These are phyloP conservation scores for Herpetotheres cachinnans DNA, from an alignment of 2,113 vertebrate species.

Conservation along the genomic window DNA sequence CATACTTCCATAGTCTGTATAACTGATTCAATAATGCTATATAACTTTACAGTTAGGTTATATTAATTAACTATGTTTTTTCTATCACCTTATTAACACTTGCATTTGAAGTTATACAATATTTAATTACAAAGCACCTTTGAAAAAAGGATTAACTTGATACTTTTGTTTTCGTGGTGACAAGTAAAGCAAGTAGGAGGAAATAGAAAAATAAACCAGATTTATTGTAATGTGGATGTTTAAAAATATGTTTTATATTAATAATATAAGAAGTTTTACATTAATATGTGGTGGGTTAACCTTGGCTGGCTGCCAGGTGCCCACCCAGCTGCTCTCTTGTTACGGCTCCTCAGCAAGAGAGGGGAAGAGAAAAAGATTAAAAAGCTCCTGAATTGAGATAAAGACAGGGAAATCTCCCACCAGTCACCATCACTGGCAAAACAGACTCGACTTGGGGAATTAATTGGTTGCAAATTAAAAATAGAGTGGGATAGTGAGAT, in stretches of 20 bases:
- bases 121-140: not conserved
- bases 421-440: no score
- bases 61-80: not conserved
- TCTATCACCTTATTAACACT: not conserved
- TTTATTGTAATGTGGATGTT: not conserved
- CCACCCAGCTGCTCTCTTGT: not conserved
- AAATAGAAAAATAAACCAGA: not conserved
- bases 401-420: no score
- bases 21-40: not conserved
- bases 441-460: no score
- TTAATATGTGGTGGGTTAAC: not conserved
- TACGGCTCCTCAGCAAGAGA: not conserved
- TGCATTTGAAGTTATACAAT: not conserved
- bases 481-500: not conserved
- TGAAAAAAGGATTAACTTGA: not conserved
- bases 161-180: not conserved
- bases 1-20: not conserved
- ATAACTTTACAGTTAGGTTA: not conserved
- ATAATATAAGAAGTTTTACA: not conserved
- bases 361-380: not conserved
- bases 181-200: not conserved
- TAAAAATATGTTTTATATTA: not conserved
- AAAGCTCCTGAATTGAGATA: not conserved
- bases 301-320: not conserved
- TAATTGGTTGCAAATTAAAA: not conserved